phyloP scores from a whole-genome alignment of 2,888 invertebrate species.

The Agonopterix alstromeriana region DNA sequence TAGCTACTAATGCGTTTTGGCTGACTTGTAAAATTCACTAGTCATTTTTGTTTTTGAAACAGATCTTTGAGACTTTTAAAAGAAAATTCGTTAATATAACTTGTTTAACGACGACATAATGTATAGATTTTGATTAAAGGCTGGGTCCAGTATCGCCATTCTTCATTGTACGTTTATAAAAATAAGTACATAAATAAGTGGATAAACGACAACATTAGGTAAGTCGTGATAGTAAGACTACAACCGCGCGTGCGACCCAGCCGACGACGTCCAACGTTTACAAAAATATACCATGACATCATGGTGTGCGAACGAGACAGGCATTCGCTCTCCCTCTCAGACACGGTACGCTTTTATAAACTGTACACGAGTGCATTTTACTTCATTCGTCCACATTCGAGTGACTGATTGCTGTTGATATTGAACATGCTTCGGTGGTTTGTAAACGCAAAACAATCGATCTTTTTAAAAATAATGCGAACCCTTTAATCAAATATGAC shows the following conservation, averaged over 20 bases:
- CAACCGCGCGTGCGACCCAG: constrained; percentile 54
- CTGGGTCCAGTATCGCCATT: too few species aligned
- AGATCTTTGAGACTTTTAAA: too few species aligned
- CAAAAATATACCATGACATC: constrained; percentile 74
- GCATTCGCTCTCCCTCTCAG: constrained; percentile 33
- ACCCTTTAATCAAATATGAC: constrained; percentile 6
- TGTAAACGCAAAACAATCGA: not conserved
- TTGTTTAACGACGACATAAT: too few species aligned
- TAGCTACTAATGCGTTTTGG: too few species aligned
- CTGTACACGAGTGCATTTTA: constrained; percentile 43
- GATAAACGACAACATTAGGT: constrained; percentile 22
- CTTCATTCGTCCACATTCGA: constrained; percentile 33
- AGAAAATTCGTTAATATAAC: too few species aligned
- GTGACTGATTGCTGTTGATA: too few species aligned
- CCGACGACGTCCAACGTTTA: constrained; percentile 37
- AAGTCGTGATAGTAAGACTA: constrained; percentile 50
- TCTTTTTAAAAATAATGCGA: not conserved
- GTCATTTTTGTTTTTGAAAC: too few species aligned
- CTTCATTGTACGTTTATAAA: too few species aligned
- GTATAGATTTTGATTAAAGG: too few species aligned
- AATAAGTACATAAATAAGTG: not conserved
- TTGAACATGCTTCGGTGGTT: too few species aligned
- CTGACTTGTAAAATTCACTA: too few species aligned
- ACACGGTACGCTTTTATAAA: constrained; percentile 23
- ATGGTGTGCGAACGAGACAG: constrained; percentile 61